Percentiles rank a stretch among this genome's conserved stretches.
Conservation (phyloP, 2,888 invertebrate species). For the Philaethria dido region DNA sequence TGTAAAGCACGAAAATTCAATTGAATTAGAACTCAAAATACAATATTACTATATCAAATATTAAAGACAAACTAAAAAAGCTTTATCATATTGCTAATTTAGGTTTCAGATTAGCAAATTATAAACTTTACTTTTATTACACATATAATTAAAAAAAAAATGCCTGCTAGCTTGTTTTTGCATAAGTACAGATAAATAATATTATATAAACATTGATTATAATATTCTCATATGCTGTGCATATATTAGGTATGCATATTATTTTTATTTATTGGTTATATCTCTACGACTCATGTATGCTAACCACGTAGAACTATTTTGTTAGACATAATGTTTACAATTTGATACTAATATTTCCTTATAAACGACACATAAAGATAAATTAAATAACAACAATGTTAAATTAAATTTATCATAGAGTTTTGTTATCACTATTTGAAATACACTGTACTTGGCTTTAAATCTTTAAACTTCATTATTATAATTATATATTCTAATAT, state of each 20-base stretch:
- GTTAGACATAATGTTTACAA: slow-evolving; percentile 30
- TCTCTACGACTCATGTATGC: slow-evolving; percentile 8
- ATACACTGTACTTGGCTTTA: neutral
- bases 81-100: too few species aligned
- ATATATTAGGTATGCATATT: slow-evolving; percentile 10
- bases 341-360: slow-evolving; percentile 31
- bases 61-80: too few species aligned
- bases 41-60: too few species aligned
- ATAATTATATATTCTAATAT: neutral
- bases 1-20: too few species aligned
- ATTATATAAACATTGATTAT: neutral
- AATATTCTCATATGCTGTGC: neutral
- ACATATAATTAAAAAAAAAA: too few species aligned
- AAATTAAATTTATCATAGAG: slow-evolving; percentile 1
- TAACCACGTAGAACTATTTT: slow-evolving; percentile 26
- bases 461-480: neutral
- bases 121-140: too few species aligned
- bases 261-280: slow-evolving; percentile 27
- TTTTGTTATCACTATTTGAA: slow-evolving; percentile 12
- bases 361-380: slow-evolving; percentile 22
- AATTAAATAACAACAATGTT: slow-evolving; percentile 15
- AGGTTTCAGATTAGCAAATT: too few species aligned
- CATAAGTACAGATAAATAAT: slow-evolving; percentile 2
- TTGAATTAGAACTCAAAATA: too few species aligned
- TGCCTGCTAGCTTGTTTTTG: neutral